Conservation (phyloP, 2,888 invertebrate species). For the Coelopa pilipes region DNA sequence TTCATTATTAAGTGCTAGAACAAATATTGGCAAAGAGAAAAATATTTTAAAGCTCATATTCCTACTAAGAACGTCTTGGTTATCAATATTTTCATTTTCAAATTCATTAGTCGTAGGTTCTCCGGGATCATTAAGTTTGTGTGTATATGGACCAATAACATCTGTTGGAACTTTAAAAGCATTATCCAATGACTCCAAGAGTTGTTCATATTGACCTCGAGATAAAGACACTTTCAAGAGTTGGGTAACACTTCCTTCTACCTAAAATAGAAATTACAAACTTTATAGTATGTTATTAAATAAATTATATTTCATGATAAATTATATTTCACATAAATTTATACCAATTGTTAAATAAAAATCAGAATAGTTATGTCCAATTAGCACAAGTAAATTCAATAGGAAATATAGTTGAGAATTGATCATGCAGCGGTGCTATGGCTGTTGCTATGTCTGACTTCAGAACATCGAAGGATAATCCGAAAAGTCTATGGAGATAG, state of each 20-base stretch:
- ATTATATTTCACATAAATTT: not conserved
- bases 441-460: no score
- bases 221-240: conserved; percentile 87
- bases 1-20: conserved; percentile 79
- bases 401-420: no score
- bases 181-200: conserved; percentile 76
- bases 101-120: not conserved
- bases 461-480: no score
- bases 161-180: conserved; percentile 51
- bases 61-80: not conserved
- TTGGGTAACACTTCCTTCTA: conserved; percentile 83
- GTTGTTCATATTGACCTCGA: conserved; percentile 89
- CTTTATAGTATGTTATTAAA: not conserved
- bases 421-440: no score
- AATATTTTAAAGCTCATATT: not conserved
- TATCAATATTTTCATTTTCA: not conserved
- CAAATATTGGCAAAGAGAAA: conserved; percentile 80
- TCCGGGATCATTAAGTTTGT: not conserved
- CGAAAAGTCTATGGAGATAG: no score
- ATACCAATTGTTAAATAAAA: no score
- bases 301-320: not conserved
- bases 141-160: conserved; percentile 23
- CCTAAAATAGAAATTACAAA: conserved; percentile 57
- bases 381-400: no score
- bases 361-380: no score